Conservation (phyloP, 2,888 invertebrate species). For the Gari tellinella region DNA sequence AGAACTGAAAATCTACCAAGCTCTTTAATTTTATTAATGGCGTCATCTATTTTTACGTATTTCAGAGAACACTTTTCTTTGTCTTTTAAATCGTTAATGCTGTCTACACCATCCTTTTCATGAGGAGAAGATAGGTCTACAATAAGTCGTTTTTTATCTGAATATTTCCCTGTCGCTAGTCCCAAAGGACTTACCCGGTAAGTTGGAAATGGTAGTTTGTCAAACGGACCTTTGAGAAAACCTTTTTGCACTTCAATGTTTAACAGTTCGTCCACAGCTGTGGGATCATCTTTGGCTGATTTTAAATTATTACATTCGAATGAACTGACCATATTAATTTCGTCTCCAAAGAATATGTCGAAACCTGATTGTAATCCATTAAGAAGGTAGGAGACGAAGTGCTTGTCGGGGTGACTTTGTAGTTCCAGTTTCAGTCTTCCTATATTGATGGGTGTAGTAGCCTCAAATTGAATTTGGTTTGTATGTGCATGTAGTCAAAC, state of each 20-base stretch:
- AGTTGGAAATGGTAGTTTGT: slow-evolving; percentile 26
- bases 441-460: slow-evolving; percentile 9
- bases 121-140: slow-evolving; percentile 57
- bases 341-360: slow-evolving; percentile 1
- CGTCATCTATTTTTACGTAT: slow-evolving; percentile 58
- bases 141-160: slow-evolving; percentile 50
- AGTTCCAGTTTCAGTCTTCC: slow-evolving; percentile 4
- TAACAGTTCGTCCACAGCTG: slow-evolving; percentile 25
- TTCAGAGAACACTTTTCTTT: slow-evolving; percentile 42
- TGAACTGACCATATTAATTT: not conserved
- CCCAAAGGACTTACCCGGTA: slow-evolving; percentile 49
- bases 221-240: slow-evolving; percentile 46
- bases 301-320: slow-evolving; percentile 41
- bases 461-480: not conserved
- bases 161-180: slow-evolving; percentile 49
- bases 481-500: no score
- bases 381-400: not conserved
- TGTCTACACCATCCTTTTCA: slow-evolving; percentile 25
- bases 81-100: slow-evolving; percentile 50
- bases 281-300: slow-evolving; percentile 36
- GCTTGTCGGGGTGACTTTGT: slow-evolving; percentile 6
- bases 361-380: slow-evolving; percentile 11
- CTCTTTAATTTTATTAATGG: slow-evolving; percentile 32
- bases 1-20: slow-evolving; percentile 13
- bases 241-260: slow-evolving; percentile 44